Evolutionary conservation across 2,113 vertebrate genomes (phyloP), one percentile per base, ranked within the genome.

Genomic region (Chloroceryle aenea): DNA sequence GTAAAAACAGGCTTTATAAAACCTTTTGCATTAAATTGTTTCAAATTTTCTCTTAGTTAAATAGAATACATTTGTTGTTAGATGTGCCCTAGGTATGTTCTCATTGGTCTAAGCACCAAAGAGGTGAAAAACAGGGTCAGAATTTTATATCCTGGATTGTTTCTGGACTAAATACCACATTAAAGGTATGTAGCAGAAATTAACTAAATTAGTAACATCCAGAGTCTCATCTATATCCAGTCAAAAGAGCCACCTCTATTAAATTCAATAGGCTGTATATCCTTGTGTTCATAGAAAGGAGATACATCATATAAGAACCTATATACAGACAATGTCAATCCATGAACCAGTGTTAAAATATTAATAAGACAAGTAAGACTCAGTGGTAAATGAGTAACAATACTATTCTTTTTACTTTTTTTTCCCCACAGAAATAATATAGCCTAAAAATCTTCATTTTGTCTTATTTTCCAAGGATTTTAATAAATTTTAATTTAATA

Each of bases 251-350:
- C 30, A 58, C 7, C 43, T 69, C 21, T 4, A 21, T 48, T 13
- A 82, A 77, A 34, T 78, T 71, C 22, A 66, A 3, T 6, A 61
- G 32, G 7, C 26, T 66, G 6, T 26, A 0, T 0, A 9, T 64
- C n/a, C 10, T 42, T 38, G 4, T 29, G 19, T 18, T 47, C 67
- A n/a, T 53, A 26, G 26, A 29, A 4, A 66, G 45, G 42, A 22
- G 8, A 2, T 61, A 50, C 3, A n/a, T 38, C 2, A 2, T 29
- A 2, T 27, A 58, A 40, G 6, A 32, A 63, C 8, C 7, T 48
- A 21, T 19, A 14, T 26, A 55, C n/a, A 63, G 4, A 32, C 34
- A 2, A 52, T 67, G 10, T 26, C 3, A 20, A 43, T 62, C 10
- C 8, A 50, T 34, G 55, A 82, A 62, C 71, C 8, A 53, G 3